Percentiles rank a stretch among this genome's conserved stretches.
These are phyloP conservation scores for Pandemis corylana DNA, from an alignment of 2,888 invertebrate genomes.

Conservation along the genomic window DNA sequence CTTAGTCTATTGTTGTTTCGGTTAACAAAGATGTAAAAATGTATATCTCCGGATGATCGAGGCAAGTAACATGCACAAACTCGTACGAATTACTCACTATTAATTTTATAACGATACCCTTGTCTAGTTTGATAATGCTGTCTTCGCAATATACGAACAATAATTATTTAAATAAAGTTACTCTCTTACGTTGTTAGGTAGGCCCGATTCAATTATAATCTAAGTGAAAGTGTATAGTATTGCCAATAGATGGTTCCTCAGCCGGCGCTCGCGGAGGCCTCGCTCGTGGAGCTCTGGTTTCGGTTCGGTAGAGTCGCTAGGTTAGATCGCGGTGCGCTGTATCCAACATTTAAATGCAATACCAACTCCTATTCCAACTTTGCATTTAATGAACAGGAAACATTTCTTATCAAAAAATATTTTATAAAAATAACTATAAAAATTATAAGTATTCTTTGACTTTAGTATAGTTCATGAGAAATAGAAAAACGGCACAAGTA, in stretches of 20 bases:
- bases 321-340: constrained; percentile 53
- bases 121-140: constrained; percentile 60
- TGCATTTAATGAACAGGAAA: constrained; percentile 56
- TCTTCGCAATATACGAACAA: constrained; percentile 77
- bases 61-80: constrained; percentile 80
- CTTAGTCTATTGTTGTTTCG: constrained; percentile 71
- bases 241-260: constrained; percentile 74
- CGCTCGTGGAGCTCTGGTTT: constrained; percentile 1
- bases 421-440: constrained; percentile 26
- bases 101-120: constrained; percentile 61
- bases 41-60: constrained; percentile 70
- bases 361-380: constrained; percentile 54
- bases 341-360: constrained; percentile 23
- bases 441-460: constrained; percentile 35
- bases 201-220: constrained; percentile 80
- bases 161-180: constrained; percentile 63
- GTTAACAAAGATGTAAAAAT: constrained; percentile 72
- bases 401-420: constrained; percentile 25
- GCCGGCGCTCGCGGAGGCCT: constrained; percentile 45
- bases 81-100: constrained; percentile 67
- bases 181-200: constrained; percentile 76
- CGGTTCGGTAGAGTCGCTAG: constrained; percentile 72
- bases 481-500: constrained; percentile 35
- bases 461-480: constrained; percentile 35
- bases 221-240: constrained; percentile 83